A percentile compares a stretch with the other conserved stretches of the same genome.
phyloP scores from a whole-genome alignment of 1,140 invertebrate genomes.

The Harpegnathos saltator region DNA sequence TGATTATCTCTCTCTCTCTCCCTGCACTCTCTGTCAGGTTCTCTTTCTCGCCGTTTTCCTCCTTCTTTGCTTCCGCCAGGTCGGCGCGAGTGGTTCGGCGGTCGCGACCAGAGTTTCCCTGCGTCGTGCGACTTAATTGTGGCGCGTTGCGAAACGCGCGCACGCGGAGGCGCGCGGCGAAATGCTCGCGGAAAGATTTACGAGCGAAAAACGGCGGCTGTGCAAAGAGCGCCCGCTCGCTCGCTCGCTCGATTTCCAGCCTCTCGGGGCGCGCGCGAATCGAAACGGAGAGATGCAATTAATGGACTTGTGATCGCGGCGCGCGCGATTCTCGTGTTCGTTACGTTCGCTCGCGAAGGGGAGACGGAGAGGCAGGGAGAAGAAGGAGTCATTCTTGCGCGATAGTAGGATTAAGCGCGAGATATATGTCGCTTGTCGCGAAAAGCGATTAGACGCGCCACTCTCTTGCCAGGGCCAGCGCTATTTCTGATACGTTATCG shows the following conservation, averaged over 20 bases:
- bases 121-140: conserved; percentile 41
- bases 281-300: conserved; percentile 49
- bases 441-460: background rate
- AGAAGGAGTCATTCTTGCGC: conserved; percentile 21
- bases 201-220: conserved; percentile 30
- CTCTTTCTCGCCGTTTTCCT: no score
- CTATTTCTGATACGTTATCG: background rate
- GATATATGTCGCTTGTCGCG: background rate
- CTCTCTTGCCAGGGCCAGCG: background rate
- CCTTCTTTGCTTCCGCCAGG: background rate
- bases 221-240: conserved; percentile 28
- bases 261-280: conserved; percentile 37
- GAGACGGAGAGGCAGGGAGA: no score
- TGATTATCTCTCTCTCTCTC: conserved; percentile 8
- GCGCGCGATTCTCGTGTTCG: conserved; percentile 44
- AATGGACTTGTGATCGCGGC: conserved; percentile 28
- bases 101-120: conserved; percentile 22
- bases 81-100: background rate
- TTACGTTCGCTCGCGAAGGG: conserved; percentile 4
- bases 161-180: no score
- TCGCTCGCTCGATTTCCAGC: conserved; percentile 30
- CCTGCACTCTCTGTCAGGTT: background rate
- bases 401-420: conserved; percentile 11
- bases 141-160: conserved; percentile 42
- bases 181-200: conserved; percentile 34